A percentile compares a stretch with the other conserved stretches of the same genome.
Evolutionary conservation across 1,140 invertebrate species (phyloP).

Genomic region (Musca vetustissima): DNA sequence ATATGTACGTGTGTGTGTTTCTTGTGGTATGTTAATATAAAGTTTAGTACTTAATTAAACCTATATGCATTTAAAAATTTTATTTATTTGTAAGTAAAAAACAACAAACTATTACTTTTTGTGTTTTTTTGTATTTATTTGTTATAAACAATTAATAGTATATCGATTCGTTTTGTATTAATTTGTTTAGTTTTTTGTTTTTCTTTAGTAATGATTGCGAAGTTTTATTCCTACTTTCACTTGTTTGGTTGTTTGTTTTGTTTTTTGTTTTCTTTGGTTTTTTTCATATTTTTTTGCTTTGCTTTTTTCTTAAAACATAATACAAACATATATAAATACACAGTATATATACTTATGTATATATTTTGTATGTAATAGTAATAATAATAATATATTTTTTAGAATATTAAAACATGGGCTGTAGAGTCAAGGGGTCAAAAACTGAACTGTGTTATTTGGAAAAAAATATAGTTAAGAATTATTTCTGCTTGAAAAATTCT

Average conservation of each 20-base stretch:
- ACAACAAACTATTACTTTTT: slow-evolving; percentile 15
- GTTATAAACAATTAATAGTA: slow-evolving; percentile 9
- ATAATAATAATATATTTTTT: too few relatives aligned
- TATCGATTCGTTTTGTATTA: slow-evolving; percentile 36
- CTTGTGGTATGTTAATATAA: too few relatives aligned
- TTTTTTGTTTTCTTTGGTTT: slow-evolving; percentile 4
- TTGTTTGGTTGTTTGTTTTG: not conserved
- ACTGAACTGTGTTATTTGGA: too few relatives aligned
- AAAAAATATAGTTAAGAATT: too few relatives aligned
- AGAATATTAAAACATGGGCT: too few relatives aligned
- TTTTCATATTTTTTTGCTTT: slow-evolving; percentile 1
- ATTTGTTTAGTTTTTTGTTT: slow-evolving; percentile 25
- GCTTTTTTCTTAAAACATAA: slow-evolving; percentile 10
- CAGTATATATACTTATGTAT: too few relatives aligned
- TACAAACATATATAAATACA: slow-evolving; percentile 14
- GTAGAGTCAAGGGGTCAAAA: too few relatives aligned
- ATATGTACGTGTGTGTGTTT: too few relatives aligned
- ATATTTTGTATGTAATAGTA: too few relatives aligned
- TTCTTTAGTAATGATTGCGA: slow-evolving; percentile 39
- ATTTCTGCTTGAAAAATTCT: too few relatives aligned
- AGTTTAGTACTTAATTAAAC: too few relatives aligned
- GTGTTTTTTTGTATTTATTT: slow-evolving; percentile 1
- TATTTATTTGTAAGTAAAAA: slow-evolving; percentile 9
- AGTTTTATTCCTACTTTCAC: slow-evolving; percentile 51
- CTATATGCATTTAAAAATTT: too few relatives aligned